Conservation (phyloP, 2,113 vertebrate genomes). For the Stegostoma tigrinum region DNA sequence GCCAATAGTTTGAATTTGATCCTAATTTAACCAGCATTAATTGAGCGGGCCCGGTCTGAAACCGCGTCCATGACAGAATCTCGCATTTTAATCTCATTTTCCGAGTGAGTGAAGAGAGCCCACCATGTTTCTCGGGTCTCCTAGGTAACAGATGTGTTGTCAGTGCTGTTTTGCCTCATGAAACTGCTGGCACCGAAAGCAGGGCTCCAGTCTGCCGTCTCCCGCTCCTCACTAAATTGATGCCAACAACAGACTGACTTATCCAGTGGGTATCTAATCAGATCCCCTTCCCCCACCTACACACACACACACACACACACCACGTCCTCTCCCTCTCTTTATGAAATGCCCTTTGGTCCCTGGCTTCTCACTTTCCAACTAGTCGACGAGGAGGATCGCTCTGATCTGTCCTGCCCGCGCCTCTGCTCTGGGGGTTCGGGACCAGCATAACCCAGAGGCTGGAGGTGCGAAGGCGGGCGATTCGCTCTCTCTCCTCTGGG, state of each 20-base stretch:
- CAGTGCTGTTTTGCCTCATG: background rate
- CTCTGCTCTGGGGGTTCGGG: background rate
- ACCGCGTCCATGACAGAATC: background rate
- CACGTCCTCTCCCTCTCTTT: background rate
- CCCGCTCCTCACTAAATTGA: background rate
- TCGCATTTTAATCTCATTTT: background rate
- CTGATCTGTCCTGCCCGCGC: too few species aligned
- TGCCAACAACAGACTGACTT: background rate
- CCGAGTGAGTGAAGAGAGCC: background rate
- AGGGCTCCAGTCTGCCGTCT: background rate
- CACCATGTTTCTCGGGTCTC: background rate
- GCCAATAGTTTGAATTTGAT: background rate
- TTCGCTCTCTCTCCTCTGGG: background rate
- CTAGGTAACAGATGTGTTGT: constrained; percentile 9
- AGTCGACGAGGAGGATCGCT: background rate
- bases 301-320: background rate
- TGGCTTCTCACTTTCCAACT: background rate
- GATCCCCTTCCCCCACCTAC: background rate
- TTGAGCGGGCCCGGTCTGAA: background rate
- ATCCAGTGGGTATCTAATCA: background rate
- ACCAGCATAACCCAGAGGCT: background rate
- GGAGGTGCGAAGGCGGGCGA: background rate
- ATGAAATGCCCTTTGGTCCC: background rate
- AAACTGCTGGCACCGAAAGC: background rate
- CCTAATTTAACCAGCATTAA: background rate